Evolutionary conservation across 2,113 vertebrate species (phyloP).

Genomic region (Gyps fulvus): DNA sequence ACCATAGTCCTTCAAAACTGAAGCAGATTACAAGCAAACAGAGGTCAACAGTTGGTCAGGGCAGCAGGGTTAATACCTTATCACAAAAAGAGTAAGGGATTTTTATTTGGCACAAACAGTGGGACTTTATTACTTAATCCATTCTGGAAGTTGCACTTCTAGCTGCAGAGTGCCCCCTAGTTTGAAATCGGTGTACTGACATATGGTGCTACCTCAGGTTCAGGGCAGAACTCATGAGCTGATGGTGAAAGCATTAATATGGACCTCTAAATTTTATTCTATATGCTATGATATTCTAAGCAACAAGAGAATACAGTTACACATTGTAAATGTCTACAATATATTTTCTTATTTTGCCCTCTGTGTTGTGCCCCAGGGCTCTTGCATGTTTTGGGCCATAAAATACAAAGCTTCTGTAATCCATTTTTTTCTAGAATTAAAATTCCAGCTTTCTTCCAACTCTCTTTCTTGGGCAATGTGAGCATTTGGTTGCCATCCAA

Average conservation of each 20-base stretch:
- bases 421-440: neutral
- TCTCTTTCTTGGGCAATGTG: neutral
- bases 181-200: neutral
- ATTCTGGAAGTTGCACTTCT: neutral
- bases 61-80: constrained; percentile 17
- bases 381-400: neutral
- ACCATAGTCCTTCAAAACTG: neutral
- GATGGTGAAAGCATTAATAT: neutral
- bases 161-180: constrained; percentile 25
- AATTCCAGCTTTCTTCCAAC: neutral
- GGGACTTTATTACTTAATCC: neutral
- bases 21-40: neutral
- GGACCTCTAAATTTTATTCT: neutral
- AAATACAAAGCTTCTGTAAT: neutral
- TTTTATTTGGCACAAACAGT: constrained; percentile 5
- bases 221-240: neutral
- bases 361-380: neutral
- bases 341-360: neutral
- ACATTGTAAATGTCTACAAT: neutral
- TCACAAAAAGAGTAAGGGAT: neutral
- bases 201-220: neutral
- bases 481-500: neutral
- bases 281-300: neutral
- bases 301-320: neutral
- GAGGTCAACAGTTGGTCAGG: constrained; percentile 30